phyloP scores from a whole-genome alignment of 2,797 vertebrate genomes.

The Rhinella marina region DNA sequence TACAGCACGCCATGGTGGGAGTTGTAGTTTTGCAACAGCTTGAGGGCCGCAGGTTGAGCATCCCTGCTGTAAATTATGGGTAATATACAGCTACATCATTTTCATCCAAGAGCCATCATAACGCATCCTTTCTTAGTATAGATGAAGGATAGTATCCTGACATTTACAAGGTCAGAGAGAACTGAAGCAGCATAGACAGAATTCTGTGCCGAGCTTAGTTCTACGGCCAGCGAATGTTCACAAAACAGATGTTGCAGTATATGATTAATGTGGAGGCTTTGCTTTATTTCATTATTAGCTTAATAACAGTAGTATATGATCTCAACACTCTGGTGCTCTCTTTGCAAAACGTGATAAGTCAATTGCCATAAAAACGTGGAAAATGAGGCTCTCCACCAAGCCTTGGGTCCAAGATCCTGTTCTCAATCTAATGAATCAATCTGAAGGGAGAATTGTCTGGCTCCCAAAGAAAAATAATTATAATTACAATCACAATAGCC shows the following conservation, averaged over 20 bases:
- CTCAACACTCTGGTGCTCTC: not conserved
- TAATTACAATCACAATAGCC: no score
- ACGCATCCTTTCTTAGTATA: not conserved
- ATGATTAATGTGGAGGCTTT: not conserved
- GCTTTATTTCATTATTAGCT: not conserved
- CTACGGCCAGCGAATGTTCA: not conserved
- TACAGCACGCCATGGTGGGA: no score
- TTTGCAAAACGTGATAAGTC: not conserved
- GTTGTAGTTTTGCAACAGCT: no score
- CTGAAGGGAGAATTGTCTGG: no score
- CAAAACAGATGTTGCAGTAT: not conserved
- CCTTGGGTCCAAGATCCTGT: no score
- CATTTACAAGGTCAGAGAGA: slow-evolving; percentile 6
- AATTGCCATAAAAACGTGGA: not conserved
- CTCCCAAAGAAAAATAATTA: no score
- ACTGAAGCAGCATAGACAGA: not conserved
- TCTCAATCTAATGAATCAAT: no score
- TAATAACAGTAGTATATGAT: no score
- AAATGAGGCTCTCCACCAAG: no score
- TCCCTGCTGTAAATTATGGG: not conserved
- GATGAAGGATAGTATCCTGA: not conserved
- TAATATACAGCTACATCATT: not conserved
- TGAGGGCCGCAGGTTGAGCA: no score
- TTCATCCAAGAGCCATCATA: not conserved
- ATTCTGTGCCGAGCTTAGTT: not conserved